Evolutionary conservation across 2,113 vertebrate species (phyloP).

Genomic region (Astur gentilis): DNA sequence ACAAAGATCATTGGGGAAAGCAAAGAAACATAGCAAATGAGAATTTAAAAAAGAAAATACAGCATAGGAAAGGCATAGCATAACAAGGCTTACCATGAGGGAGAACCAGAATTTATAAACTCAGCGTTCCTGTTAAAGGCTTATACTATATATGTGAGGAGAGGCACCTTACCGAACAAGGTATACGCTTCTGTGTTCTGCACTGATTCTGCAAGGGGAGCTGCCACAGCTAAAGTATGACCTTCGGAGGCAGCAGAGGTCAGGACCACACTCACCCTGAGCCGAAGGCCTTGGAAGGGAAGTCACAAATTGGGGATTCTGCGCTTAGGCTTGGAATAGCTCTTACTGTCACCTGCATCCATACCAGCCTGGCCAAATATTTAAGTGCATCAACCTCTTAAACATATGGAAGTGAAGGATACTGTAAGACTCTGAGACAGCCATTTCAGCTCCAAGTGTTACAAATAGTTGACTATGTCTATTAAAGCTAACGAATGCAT

Average conservation of each 20-base stretch:
- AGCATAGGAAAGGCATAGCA: not conserved
- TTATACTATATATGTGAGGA: not conserved
- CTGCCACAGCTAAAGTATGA: not conserved
- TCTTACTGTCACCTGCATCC: not conserved
- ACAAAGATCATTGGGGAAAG: not conserved
- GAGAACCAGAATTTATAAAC: not conserved
- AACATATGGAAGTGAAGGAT: not conserved
- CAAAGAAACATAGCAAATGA: not conserved
- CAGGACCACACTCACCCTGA: not conserved
- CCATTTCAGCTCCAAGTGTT: not conserved
- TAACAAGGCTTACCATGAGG: not conserved
- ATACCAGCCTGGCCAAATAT: not conserved
- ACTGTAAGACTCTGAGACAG: not conserved
- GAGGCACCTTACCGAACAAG: not conserved
- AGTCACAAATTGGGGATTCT: not conserved
- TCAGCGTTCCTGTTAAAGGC: not conserved
- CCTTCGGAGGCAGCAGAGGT: not conserved
- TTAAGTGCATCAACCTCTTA: not conserved
- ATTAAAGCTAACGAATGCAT: not conserved
- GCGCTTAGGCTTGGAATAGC: not conserved
- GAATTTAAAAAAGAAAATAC: not conserved
- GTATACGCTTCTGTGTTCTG: not conserved
- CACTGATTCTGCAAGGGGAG: not conserved
- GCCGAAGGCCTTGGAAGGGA: not conserved
- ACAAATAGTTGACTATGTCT: not conserved